A percentile compares a stretch with the other conserved stretches of the same genome.
Conservation (phyloP, 2,797 vertebrate genomes). For the Valencia hispanica region DNA sequence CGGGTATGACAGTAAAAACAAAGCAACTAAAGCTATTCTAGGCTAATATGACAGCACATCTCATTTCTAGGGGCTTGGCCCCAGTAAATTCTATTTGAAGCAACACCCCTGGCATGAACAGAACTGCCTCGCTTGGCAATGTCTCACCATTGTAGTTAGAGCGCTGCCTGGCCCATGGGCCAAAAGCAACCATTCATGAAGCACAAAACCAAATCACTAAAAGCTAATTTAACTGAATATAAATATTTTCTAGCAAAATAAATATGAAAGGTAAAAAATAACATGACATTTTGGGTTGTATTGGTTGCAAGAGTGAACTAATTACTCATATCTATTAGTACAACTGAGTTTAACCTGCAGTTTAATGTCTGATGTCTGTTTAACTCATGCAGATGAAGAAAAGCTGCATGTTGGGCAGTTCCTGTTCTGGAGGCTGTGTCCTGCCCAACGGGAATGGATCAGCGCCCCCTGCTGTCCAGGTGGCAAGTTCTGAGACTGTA, state of each 20-base stretch:
- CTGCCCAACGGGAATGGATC: conserved; percentile 60
- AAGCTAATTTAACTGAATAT: background rate
- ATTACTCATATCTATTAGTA: background rate
- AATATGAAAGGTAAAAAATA: background rate
- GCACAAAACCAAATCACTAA: too few species aligned
- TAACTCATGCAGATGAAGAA: conserved; percentile 70
- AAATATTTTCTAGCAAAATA: background rate
- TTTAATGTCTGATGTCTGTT: background rate
- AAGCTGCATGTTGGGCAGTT: conserved; percentile 60
- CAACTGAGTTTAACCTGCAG: background rate
- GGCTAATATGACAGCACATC: background rate
- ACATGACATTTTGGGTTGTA: background rate
- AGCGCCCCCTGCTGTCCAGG: conserved; percentile 59
- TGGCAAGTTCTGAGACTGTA: conserved; percentile 58
- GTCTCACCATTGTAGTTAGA: background rate
- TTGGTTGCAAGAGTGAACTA: background rate
- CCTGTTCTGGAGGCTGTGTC: conserved; percentile 60
- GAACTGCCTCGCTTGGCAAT: too few species aligned
- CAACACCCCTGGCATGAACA: background rate
- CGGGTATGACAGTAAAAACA: background rate
- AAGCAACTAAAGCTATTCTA: background rate
- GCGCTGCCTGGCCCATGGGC: background rate
- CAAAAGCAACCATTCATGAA: background rate
- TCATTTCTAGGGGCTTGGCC: too few species aligned
- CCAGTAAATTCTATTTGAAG: background rate